Base-by-base conservation (phyloP, 2,888 invertebrate genomes). In the Microctonus brassicae region DNA sequence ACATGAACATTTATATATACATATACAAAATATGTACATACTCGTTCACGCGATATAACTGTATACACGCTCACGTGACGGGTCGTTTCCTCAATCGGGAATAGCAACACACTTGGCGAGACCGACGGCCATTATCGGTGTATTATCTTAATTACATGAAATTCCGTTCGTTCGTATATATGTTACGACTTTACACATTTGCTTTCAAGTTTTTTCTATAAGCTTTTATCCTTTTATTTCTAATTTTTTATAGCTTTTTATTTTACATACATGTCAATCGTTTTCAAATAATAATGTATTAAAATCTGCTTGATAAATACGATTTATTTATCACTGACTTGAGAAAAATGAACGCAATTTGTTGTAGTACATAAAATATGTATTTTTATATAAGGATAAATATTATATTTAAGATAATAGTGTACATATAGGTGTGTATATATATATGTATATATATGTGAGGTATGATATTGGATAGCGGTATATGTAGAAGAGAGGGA, bases 71-170 rank as follows among this genome's bases (percentile, higher is more conserved):
- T 76, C 74, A 73, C 75, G 73, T 76, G 71, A 75, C 76, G 69
- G 29, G 70, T 67, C 63, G 67, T 75, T 75, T 75, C 70, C 76
- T 72, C 74, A 73, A 73, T 74, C 76, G 72, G 69, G 70, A 75
- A 77, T 75, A 70, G 72, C 73, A 65, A 52, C 72, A 72, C 55
- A 74, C 71, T 73, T 66, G 70, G 73, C 73, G 73, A 55, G 62
- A 65, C 73, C 70, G 3, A 17, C 72, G 61, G 68, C 73, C 68
- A 77, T 77, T 77, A 77, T 77, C 76, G 74, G 73, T 69, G 73
- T 77, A 77, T 75, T 77, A 77, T 77, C 75, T 77, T 75, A 75
- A 77, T 77, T 74, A 74, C 74, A 74, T 74, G 75, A 72, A 75
- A 77, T 75, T 77, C 75, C 74, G 65, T 64, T 65, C 63, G 65